Base-by-base conservation (phyloP, 2,113 vertebrate genomes). In the Pseudorhombus dupliciocellatus region DNA sequence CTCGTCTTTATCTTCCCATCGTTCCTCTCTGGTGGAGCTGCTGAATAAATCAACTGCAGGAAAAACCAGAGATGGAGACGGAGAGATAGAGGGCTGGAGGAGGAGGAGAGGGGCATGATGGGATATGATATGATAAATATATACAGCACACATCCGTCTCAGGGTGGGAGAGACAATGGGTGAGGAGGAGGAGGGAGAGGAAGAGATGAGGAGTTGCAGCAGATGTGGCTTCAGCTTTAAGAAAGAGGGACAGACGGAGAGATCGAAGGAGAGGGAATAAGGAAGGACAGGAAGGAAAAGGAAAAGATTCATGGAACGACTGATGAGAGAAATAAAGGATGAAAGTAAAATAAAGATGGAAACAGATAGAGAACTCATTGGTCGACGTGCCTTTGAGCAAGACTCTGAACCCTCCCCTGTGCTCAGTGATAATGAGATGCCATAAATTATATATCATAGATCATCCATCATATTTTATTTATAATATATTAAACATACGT, bases 31-130 rank as follows among this genome's bases (percentile, higher is more conserved):
- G 80, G 81, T 83, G 22, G 80, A 89, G 79, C 77, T 53, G 69
- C 78, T 73, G 88, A 88, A 88, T 85, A 86, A 80, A 90, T 91
- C 83, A 81, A 66, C 79, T 75, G 70, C 75, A 85, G 83, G 56
- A 84, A 81, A 81, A 80, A 77, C 5, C 37, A 31, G 65, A 70
- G 79, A 83, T 81, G 72, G 79, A 66, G 87, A 78, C 44, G 37
- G 51, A 20, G 53, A 79, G 79, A 77, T 83, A 57, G 69, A 44
- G 70, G 66, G 70, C 56, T 64, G 75, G 79, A 62, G 73, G 14
- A 63, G 60, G 55, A 51, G 44, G 69, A 79, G 81, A 84, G 77
- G 57, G 53, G 79, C 84, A 86, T 81, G 82, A 87, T 79, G 88
- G 80, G 86, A 90, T 67, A 79, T 75, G 75, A 87, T 83, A 83